A percentile compares a stretch with the other conserved stretches of the same genome.
Conservation (phyloP, 2,113 vertebrate genomes). For the Atrichornis clamosus region DNA sequence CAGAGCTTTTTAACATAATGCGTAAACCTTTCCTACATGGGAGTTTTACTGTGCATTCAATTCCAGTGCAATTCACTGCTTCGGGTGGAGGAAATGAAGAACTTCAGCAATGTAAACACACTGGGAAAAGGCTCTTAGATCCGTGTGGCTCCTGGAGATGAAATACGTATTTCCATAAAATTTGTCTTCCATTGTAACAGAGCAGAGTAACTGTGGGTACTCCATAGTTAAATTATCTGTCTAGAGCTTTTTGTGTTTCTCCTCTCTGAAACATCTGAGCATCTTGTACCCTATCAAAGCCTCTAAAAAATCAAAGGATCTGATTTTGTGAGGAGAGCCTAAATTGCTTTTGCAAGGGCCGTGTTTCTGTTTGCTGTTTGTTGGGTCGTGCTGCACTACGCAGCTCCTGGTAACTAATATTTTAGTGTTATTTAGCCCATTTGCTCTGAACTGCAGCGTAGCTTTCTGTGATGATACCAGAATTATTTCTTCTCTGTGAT, state of each 20-base stretch:
- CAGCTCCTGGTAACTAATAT: background rate
- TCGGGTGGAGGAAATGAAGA: constrained; percentile 66
- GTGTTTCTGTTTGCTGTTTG: background rate
- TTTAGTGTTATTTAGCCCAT: background rate
- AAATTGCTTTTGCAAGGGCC: background rate
- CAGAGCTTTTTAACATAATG: constrained; percentile 72
- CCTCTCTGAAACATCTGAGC: background rate
- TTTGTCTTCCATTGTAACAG: background rate
- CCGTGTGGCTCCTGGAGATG: background rate
- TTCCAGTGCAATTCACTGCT: constrained; percentile 67
- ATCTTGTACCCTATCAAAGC: background rate
- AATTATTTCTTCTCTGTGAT: background rate
- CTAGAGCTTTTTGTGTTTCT: background rate
- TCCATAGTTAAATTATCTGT: background rate
- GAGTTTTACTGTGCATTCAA: constrained; percentile 68
- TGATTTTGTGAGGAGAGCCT: background rate
- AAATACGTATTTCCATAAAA: constrained; percentile 43
- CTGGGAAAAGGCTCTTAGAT: constrained; percentile 48
- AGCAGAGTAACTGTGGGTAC: background rate
- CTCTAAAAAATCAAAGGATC: background rate
- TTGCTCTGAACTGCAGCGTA: background rate
- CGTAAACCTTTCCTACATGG: constrained; percentile 71
- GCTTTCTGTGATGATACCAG: background rate
- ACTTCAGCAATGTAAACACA: constrained; percentile 70
- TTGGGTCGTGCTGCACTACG: background rate